A percentile compares a stretch with the other conserved stretches of the same genome.
These are phyloP conservation scores for Pollimyrus isidori DNA, from an alignment of 2,113 vertebrate genomes.

Conservation along the genomic window DNA sequence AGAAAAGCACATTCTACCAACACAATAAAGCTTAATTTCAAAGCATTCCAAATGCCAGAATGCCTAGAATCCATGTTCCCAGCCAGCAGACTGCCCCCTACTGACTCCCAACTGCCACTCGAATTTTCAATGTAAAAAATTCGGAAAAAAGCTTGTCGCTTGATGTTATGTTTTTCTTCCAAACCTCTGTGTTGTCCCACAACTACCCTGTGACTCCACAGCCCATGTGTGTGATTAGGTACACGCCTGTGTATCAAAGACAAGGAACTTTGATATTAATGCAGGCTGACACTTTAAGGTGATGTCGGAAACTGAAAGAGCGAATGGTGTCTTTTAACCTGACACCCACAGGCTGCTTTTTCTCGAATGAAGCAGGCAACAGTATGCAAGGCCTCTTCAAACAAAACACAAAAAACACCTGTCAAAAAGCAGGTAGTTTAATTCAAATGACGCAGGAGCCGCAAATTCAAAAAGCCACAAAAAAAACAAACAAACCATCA, in stretches of 20 bases:
- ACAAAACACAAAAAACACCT: not conserved
- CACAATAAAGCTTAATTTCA: conserved; percentile 26
- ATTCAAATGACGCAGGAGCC: not conserved
- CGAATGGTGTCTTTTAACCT: not conserved
- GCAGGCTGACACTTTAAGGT: not conserved
- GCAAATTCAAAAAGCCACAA: not conserved
- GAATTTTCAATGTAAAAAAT: not conserved
- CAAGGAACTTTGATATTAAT: not conserved
- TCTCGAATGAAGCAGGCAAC: not conserved
- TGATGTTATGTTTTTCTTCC: not conserved
- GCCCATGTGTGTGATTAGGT: not conserved
- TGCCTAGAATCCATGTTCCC: conserved; percentile 18
- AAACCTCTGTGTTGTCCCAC: not conserved
- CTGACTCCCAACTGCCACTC: conserved; percentile 5
- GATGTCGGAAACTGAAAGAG: not conserved
- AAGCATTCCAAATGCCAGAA: conserved; percentile 22
- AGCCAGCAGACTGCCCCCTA: not conserved
- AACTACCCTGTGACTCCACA: not conserved
- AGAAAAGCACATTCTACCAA: conserved; percentile 23
- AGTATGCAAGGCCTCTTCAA: not conserved
- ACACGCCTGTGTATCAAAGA: not conserved
- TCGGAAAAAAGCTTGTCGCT: not conserved
- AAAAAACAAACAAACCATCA: not conserved
- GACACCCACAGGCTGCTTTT: not conserved
- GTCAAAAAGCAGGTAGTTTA: not conserved